phyloP scores from a whole-genome alignment of 1,140 invertebrate species.

The Pogonomyrmex californicus region DNA sequence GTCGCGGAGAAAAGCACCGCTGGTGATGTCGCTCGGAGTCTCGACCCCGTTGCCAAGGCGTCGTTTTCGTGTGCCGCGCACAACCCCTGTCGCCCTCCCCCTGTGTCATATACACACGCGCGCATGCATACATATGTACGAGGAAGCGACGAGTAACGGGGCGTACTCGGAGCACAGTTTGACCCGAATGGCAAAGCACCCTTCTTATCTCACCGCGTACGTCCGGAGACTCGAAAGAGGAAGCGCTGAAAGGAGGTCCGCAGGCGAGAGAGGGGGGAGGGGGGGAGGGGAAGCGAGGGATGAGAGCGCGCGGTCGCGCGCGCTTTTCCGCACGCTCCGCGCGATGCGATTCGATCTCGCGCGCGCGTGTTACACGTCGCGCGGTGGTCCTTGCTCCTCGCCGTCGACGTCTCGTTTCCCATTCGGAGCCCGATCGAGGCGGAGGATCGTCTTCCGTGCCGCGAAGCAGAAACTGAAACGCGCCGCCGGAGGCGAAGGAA shows the following conservation, averaged over 20 bases:
- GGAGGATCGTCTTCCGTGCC: slow-evolving; percentile 73
- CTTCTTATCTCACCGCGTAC: slow-evolving; percentile 65
- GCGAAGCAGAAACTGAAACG: slow-evolving; percentile 76
- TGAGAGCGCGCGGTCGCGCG: slow-evolving; percentile 4
- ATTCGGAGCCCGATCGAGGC: slow-evolving; percentile 68
- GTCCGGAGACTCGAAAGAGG: slow-evolving; percentile 44
- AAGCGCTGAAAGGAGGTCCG: not conserved
- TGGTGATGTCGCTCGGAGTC: slow-evolving; percentile 14
- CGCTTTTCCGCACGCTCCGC: not conserved
- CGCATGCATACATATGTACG: slow-evolving; percentile 31
- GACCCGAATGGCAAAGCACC: slow-evolving; percentile 63
- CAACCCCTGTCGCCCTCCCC: slow-evolving; percentile 24
- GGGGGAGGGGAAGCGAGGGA: not conserved
- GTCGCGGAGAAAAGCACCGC: slow-evolving; percentile 21
- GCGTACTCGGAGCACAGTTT: slow-evolving; percentile 41
- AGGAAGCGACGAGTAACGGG: slow-evolving; percentile 13
- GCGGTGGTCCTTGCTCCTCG: not conserved
- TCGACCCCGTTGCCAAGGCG: slow-evolving; percentile 64
- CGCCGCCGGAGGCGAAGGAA: slow-evolving; percentile 54
- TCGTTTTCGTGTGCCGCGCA: slow-evolving; percentile 61
- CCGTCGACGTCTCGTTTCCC: slow-evolving; percentile 44
- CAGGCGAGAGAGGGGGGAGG: not conserved
- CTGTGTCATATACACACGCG: not conserved
- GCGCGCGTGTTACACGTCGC: slow-evolving; percentile 53
- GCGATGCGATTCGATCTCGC: slow-evolving; percentile 71